These are phyloP conservation scores for Gerosis bhagava DNA, from an alignment of 2,888 invertebrate genomes.

Conservation along the genomic window DNA sequence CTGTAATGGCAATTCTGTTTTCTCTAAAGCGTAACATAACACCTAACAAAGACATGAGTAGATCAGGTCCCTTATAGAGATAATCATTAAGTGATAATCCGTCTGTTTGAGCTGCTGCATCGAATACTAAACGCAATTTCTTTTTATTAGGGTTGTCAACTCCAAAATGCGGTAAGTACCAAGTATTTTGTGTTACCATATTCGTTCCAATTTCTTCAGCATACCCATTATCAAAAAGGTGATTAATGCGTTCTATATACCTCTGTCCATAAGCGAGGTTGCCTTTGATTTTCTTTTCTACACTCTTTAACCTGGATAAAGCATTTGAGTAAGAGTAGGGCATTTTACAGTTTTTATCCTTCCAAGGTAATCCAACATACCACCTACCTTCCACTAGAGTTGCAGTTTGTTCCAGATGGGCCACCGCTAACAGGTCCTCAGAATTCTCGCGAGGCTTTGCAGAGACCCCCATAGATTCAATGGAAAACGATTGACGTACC, in stretches of 20 bases:
- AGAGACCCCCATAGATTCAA: constrained; percentile 31
- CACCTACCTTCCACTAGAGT: constrained; percentile 29
- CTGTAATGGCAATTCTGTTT: constrained; percentile 33
- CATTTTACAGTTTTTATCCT: constrained; percentile 25
- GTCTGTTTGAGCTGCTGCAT: constrained; percentile 29
- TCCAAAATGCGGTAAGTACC: constrained; percentile 37
- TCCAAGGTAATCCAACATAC: constrained; percentile 36
- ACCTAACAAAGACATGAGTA: constrained; percentile 39
- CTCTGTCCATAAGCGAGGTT: constrained; percentile 11
- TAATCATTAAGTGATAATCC: constrained; percentile 34
- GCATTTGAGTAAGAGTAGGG: constrained; percentile 32
- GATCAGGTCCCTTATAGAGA: constrained; percentile 35
- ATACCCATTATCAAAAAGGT: constrained; percentile 34
- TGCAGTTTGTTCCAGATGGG: constrained; percentile 30
- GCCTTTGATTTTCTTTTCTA: constrained; percentile 32
- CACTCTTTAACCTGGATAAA: constrained; percentile 27
- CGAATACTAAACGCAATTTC: constrained; percentile 33
- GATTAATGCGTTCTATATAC: constrained; percentile 33
- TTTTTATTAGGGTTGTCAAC: constrained; percentile 30
- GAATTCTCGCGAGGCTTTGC: constrained; percentile 16
- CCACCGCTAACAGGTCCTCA: constrained; percentile 24
- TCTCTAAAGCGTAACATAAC: constrained; percentile 45
- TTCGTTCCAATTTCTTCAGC: constrained; percentile 27
- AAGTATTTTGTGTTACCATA: constrained; percentile 15
- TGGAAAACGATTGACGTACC: constrained; percentile 19